These are phyloP conservation scores for Alloscopus bannaensis DNA, from an alignment of 2,888 invertebrate genomes.

Conservation along the genomic window DNA sequence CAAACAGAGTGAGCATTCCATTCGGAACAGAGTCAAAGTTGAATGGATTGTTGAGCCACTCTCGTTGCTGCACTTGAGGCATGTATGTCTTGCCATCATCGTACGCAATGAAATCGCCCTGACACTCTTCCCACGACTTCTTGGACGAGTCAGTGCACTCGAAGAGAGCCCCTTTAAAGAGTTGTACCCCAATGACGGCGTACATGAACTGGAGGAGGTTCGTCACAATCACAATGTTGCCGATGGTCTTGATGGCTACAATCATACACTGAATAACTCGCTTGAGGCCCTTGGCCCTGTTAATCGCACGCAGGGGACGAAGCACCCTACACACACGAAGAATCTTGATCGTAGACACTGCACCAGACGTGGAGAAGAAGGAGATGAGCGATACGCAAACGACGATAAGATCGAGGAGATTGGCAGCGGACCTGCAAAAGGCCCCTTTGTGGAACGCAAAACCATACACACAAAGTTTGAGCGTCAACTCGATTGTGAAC, in stretches of 20 bases:
- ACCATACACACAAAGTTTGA: constrained; percentile 80
- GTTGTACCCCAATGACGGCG: constrained; percentile 80
- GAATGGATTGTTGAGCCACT: constrained; percentile 79
- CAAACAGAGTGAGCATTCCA: constrained; percentile 80
- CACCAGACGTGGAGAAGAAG: constrained; percentile 77
- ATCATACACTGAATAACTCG: constrained; percentile 81
- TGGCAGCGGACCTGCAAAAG: constrained; percentile 80
- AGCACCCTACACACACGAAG: constrained; percentile 79
- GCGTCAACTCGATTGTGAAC: constrained; percentile 80
- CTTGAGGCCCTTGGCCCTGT: constrained; percentile 81
- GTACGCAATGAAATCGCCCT: constrained; percentile 78
- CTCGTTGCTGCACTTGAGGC: constrained; percentile 76
- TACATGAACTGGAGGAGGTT: constrained; percentile 81
- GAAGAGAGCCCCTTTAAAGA: constrained; percentile 81
- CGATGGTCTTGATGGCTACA: constrained; percentile 78
- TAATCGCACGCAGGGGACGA: constrained; percentile 80
- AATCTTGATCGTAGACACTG: constrained; percentile 80
- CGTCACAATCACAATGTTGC: constrained; percentile 80
- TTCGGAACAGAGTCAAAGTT: constrained; percentile 80
- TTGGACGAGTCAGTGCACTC: constrained; percentile 79
- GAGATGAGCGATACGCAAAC: constrained; percentile 80
- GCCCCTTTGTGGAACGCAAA: constrained; percentile 80
- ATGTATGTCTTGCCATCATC: constrained; percentile 77
- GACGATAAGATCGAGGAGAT: constrained; percentile 80
- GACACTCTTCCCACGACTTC: constrained; percentile 77